Evolutionary conservation across 2,888 invertebrate species (phyloP), one percentile per base, ranked within the genome.

Genomic region (Microctonus hyperodae): DNA sequence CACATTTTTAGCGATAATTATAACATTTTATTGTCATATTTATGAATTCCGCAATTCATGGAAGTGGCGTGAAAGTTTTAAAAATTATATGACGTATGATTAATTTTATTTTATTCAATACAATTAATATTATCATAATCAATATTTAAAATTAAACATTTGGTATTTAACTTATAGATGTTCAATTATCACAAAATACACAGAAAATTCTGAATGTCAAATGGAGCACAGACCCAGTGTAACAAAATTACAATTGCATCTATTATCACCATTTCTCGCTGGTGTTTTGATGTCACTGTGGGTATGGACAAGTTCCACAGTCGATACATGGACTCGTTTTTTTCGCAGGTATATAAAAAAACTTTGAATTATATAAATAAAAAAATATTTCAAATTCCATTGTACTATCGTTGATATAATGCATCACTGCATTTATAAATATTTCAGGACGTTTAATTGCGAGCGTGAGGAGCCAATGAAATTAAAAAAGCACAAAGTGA

Each of bases 221-320:
- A 85, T 90, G 73, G 88, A 90, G 72, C 85, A 87, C 56, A 88
- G 93, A 2, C 96, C 96, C 0, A 95, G 93, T 75, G 90, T 95
- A 65, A 91, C 92, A 0, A 90, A 94, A 82, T 84, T 94, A 57
- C 93, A 95, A 82, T 82, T 96, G 70, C 94, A 96, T 76, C 85
- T 96, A 75, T 84, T 96, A 69, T 90, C 93, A 64, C 88, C 93
- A 71, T 96, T 96, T 86, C 91, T 92, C 72, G 90, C 92, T 44
- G 96, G 96, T 50, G 89, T 95, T 69, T 88, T 93, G 31, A 94
- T 96, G 92, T 94, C 96, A 3, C 94, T 95, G 0, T 97, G 96
- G 96, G 93, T 95, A 33, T 97, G 96, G 96, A 96, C 94, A 7
- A 89, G 89, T 23, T 91, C 94, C 44, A 94, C 96, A 5, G 83